Conservation (phyloP, 92 coral and sea anemone genomes). For the Porites rus region DNA sequence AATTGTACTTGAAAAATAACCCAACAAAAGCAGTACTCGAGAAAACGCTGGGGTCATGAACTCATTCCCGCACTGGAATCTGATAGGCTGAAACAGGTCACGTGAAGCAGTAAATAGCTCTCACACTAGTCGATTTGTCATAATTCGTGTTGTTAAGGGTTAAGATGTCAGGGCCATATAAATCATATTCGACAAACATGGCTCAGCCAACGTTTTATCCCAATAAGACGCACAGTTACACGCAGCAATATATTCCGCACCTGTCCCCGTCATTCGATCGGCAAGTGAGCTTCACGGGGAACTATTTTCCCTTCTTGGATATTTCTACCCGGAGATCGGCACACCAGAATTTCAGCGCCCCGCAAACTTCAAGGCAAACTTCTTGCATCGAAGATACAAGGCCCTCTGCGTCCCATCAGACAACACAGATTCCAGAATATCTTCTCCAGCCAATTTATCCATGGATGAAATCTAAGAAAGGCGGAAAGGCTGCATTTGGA, state of each 20-base stretch:
- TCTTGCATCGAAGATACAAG: constrained; percentile 17
- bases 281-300: constrained; percentile 75
- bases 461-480: constrained; percentile 98
- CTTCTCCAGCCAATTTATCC: constrained; percentile 92
- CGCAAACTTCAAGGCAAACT: constrained; percentile 33
- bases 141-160: constrained; percentile 84
- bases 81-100: constrained; percentile 86
- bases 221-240: constrained; percentile 79
- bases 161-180: constrained; percentile 98
- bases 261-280: constrained; percentile 84
- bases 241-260: constrained; percentile 78
- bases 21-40: constrained; percentile 33
- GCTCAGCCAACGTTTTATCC: constrained; percentile 88
- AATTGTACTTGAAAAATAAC: constrained; percentile 24
- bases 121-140: constrained; percentile 84
- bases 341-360: constrained; percentile 26
- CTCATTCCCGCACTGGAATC: constrained; percentile 50
- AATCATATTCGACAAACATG: constrained; percentile 99
- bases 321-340: constrained; percentile 29
- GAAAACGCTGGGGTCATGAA: constrained; percentile 68
- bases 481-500: constrained; percentile 79
- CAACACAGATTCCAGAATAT: constrained; percentile 74
- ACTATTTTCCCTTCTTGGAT: constrained; percentile 58
- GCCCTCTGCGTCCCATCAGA: constrained; percentile 20
- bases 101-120: constrained; percentile 75